A percentile compares a stretch with the other conserved stretches of the same genome.
Conservation (phyloP, 2,888 invertebrate genomes). For the Cerastoderma edule region DNA sequence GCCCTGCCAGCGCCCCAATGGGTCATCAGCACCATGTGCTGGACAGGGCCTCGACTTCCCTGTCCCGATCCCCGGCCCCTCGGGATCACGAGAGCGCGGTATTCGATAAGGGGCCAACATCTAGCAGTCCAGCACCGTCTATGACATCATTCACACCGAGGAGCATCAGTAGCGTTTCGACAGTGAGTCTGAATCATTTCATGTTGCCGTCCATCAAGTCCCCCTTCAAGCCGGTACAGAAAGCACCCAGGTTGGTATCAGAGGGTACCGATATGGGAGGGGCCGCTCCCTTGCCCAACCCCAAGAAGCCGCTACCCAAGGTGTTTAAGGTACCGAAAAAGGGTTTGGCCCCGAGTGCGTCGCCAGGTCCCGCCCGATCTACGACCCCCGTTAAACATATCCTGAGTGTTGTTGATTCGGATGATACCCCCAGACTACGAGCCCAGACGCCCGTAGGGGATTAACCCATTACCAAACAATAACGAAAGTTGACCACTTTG, state of each 20-base stretch:
- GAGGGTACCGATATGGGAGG: slow-evolving; percentile 10
- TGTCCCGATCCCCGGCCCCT: slow-evolving; percentile 46
- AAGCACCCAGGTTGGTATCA: neutral
- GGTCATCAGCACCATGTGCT: slow-evolving; percentile 46
- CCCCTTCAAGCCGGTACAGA: neutral
- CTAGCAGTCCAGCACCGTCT: slow-evolving; percentile 25
- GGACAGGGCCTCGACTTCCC: slow-evolving; percentile 26
- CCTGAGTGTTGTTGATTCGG: slow-evolving; percentile 1
- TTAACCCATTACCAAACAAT: no score
- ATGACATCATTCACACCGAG: slow-evolving; percentile 27
- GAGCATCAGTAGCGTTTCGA: slow-evolving; percentile 33
- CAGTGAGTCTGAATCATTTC: slow-evolving; percentile 29
- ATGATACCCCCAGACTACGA: slow-evolving; percentile 5
- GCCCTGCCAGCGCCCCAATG: slow-evolving; percentile 36
- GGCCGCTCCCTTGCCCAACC: neutral
- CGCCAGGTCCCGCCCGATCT: neutral
- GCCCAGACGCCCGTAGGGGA: slow-evolving; percentile 7
- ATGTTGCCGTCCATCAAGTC: slow-evolving; percentile 5
- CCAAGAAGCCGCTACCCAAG: slow-evolving; percentile 2
- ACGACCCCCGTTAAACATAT: slow-evolving; percentile 8
- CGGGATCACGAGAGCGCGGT: slow-evolving; percentile 24
- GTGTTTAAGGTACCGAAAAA: slow-evolving; percentile 13
- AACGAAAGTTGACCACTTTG: no score
- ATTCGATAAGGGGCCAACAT: slow-evolving; percentile 10
- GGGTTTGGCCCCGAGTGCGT: neutral